phyloP scores from a whole-genome alignment of 2,797 vertebrate species.

The Hozukius guyotensis region DNA sequence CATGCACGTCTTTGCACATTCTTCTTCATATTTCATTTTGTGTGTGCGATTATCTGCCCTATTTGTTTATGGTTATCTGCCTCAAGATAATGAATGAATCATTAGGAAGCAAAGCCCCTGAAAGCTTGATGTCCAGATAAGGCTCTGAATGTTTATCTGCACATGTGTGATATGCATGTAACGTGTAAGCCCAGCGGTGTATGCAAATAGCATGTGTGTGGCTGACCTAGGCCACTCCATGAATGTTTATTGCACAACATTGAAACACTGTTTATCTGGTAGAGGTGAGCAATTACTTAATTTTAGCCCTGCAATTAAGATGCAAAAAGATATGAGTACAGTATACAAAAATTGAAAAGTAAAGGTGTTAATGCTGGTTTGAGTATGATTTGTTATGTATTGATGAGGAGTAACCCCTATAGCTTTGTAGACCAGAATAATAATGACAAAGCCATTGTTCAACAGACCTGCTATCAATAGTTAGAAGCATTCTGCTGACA shows the following conservation, averaged over 20 bases:
- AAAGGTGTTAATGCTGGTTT: neutral
- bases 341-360: neutral
- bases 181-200: neutral
- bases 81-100: slow-evolving; percentile 45
- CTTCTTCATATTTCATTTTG: slow-evolving; percentile 39
- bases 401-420: neutral
- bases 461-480: slow-evolving; percentile 1
- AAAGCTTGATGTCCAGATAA: slow-evolving; percentile 40
- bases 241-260: neutral
- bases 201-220: slow-evolving; percentile 11
- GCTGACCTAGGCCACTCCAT: neutral
- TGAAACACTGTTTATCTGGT: neutral
- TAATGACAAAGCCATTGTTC: slow-evolving; percentile 4
- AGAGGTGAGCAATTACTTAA: neutral
- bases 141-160: slow-evolving; percentile 22
- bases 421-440: neutral
- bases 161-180: slow-evolving; percentile 14
- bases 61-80: slow-evolving; percentile 62
- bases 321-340: neutral
- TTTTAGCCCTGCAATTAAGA: neutral
- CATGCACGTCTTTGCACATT: slow-evolving; percentile 26
- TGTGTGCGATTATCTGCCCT: slow-evolving; percentile 50
- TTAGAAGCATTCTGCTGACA: slow-evolving; percentile 8
- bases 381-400: neutral
- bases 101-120: slow-evolving; percentile 35